A percentile compares a stretch with the other conserved stretches of the same genome.
Conservation (phyloP, 2,888 invertebrate genomes). For the Epicampocera succincta region DNA sequence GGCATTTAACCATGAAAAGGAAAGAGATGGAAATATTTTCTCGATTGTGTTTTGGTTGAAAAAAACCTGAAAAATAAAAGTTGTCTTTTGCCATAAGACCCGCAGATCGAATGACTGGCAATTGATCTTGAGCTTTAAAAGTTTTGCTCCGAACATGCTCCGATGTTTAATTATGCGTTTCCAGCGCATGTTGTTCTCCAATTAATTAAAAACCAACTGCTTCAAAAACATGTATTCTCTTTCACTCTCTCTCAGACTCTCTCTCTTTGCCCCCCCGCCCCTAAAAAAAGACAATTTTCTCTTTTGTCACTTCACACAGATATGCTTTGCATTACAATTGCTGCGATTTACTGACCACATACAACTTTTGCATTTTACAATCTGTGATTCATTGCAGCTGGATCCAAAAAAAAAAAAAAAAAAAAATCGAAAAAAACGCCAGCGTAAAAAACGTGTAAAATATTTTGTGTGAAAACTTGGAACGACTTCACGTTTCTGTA, state of each 20-base stretch:
- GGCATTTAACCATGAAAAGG: neutral
- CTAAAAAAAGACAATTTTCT: too few species aligned
- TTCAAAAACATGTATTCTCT: neutral
- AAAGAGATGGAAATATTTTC: neutral
- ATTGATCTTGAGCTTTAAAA: slow-evolving; percentile 4
- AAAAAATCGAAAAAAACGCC: neutral
- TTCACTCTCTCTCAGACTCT: neutral
- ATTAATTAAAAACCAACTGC: neutral
- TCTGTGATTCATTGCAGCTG: slow-evolving; percentile 45
- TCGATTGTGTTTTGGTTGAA: neutral
- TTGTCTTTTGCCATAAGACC: neutral
- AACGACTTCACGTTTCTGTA: slow-evolving; percentile 15
- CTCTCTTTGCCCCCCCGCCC: neutral
- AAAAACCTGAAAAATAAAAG: neutral
- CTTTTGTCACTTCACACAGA: too few species aligned
- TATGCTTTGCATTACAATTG: neutral
- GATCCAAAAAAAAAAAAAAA: slow-evolving; percentile 1
- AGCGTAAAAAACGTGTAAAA: slow-evolving; percentile 18
- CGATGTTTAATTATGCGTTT: slow-evolving; percentile 10
- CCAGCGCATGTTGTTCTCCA: too few species aligned
- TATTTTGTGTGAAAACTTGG: slow-evolving; percentile 33
- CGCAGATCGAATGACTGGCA: neutral
- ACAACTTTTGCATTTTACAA: slow-evolving; percentile 52
- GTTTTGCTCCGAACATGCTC: neutral
- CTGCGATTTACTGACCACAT: slow-evolving; percentile 48